A percentile compares a stretch with the other conserved stretches of the same genome.
These are phyloP conservation scores for Chaetophractus vellerosus DNA, from an alignment of 2,797 vertebrate genomes.

Conservation along the genomic window DNA sequence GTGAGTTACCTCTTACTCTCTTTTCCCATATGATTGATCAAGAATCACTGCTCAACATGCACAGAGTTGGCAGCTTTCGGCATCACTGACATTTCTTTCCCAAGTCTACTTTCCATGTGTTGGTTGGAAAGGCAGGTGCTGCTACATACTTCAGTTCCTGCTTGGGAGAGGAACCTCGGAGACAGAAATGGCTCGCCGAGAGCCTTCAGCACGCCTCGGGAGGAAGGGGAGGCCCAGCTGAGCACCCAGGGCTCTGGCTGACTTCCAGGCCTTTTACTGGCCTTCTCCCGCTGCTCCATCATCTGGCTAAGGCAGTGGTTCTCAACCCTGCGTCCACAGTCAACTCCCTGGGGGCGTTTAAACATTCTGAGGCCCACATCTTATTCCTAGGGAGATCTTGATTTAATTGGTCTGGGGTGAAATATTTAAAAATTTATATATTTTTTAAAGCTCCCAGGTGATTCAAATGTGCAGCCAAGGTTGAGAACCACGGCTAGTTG, in stretches of 20 bases:
- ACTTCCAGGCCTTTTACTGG: accelerated
- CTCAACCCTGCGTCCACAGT: not conserved
- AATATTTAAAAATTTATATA: not conserved
- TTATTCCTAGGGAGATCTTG: not conserved
- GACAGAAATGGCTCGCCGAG: accelerated
- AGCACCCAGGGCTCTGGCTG: accelerated
- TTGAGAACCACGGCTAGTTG: not conserved
- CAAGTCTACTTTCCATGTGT: conserved; percentile 17
- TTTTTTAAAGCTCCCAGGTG: not conserved
- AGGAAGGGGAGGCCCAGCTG: accelerated
- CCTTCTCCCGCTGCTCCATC: accelerated
- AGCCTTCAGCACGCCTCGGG: not conserved
- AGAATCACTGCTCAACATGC: not conserved
- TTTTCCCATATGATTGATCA: not conserved
- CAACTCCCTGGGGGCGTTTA: not conserved
- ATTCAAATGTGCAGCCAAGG: not conserved
- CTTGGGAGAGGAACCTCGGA: conserved; percentile 33
- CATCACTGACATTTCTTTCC: conserved; percentile 5
- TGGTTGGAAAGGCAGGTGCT: conserved; percentile 68
- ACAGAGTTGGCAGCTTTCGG: not conserved
- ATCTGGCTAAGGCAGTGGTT: accelerated
- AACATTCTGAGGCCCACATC: not conserved
- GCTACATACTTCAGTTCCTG: not conserved
- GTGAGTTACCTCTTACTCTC: not conserved
- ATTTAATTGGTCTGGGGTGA: not conserved